Conservation (phyloP, 2,888 invertebrate genomes). For the Punctoribates punctum region DNA sequence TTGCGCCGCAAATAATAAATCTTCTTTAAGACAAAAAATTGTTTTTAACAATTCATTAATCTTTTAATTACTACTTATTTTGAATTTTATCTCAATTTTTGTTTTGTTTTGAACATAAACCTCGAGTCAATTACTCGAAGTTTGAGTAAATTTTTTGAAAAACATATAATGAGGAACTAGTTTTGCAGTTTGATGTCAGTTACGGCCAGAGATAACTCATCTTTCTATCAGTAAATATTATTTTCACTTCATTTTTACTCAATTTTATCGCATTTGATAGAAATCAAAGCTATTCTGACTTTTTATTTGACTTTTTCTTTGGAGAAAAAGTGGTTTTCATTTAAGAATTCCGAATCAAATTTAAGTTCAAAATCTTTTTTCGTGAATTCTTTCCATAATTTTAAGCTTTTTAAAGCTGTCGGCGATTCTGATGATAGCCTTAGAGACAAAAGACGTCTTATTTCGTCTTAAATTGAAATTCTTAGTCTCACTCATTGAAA, state of each 20-base stretch:
- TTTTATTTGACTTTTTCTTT: not conserved
- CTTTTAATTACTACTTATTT: not conserved
- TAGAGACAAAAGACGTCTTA: not conserved
- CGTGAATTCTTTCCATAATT: not conserved
- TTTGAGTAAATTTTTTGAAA: slow-evolving; percentile 28
- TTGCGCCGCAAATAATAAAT: slow-evolving; percentile 36
- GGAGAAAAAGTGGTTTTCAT: not conserved
- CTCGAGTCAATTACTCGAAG: not conserved
- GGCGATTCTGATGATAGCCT: not conserved
- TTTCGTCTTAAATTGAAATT: not conserved
- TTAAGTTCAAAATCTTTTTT: not conserved
- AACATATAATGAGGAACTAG: slow-evolving; percentile 33
- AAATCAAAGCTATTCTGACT: not conserved
- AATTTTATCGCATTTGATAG: not conserved
- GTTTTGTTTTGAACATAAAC: not conserved
- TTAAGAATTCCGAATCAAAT: not conserved
- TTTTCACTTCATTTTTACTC: no score
- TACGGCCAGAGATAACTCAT: not conserved
- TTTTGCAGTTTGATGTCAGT: slow-evolving; percentile 38
- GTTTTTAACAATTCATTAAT: slow-evolving; percentile 35
- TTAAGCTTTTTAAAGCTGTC: slow-evolving; percentile 26
- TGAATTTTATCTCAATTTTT: slow-evolving; percentile 12
- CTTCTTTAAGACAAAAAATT: slow-evolving; percentile 15
- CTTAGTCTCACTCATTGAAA: slow-evolving; percentile 27
- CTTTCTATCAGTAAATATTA: not conserved